These are phyloP conservation scores for Melanotus villosus DNA, from an alignment of 2,888 invertebrate species.

Conservation along the genomic window DNA sequence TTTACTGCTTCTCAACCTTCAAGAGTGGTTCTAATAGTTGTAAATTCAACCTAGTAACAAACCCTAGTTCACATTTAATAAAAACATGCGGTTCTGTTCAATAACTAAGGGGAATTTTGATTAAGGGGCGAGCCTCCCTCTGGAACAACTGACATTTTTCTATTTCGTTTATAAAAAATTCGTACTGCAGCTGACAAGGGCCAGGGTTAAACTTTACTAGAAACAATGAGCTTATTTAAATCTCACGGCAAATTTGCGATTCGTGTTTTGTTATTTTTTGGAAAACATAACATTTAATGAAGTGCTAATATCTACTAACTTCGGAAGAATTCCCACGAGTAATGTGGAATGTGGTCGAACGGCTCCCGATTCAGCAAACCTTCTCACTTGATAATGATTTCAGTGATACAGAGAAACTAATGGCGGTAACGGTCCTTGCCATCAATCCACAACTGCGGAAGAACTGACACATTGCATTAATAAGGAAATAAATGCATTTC, in stretches of 20 bases:
- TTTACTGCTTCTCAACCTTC: too few relatives aligned
- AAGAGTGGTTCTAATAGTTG: constrained; percentile 17
- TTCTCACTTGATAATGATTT: constrained; percentile 38
- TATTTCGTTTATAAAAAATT: too few relatives aligned
- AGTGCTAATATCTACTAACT: constrained; percentile 29
- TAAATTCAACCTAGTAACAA: constrained; percentile 11
- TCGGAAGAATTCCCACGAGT: constrained; percentile 47
- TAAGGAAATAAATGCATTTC: neutral
- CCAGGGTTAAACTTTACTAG: too few relatives aligned
- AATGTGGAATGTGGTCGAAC: constrained; percentile 46
- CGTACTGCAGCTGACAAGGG: too few relatives aligned
- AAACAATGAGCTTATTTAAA: too few relatives aligned
- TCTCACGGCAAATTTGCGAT: too few relatives aligned
- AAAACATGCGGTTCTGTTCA: constrained; percentile 12
- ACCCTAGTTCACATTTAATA: constrained; percentile 16
- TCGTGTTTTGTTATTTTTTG: too few relatives aligned
- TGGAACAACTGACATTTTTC: too few relatives aligned
- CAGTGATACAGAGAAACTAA: constrained; percentile 31
- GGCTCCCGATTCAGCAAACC: constrained; percentile 43
- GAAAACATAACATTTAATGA: constrained; percentile 8
- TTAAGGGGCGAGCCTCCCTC: constrained; percentile 14
- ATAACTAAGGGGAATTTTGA: constrained; percentile 21
- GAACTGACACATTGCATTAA: constrained; percentile 5
- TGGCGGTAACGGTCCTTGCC: constrained; percentile 25
- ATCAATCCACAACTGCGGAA: constrained; percentile 14